These are phyloP conservation scores for Spatulosminthurus flaviceps DNA, from an alignment of 2,888 invertebrate species.

Conservation along the genomic window DNA sequence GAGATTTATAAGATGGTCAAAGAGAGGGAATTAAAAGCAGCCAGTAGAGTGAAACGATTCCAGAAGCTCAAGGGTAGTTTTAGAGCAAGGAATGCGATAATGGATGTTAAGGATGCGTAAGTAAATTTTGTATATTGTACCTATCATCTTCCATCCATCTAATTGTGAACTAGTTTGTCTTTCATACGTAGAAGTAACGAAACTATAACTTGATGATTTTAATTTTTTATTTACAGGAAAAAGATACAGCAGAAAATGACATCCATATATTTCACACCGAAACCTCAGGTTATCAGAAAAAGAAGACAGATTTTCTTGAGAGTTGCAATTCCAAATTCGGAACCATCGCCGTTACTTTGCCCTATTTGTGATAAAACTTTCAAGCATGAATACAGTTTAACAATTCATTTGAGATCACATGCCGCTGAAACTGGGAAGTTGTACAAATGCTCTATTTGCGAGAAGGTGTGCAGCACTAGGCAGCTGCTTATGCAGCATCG, in stretches of 20 bases:
- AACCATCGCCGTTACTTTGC: constrained; percentile 20
- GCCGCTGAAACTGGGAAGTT: constrained; percentile 45
- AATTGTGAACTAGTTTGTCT: no score
- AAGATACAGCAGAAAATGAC: constrained; percentile 52
- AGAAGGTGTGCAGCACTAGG: constrained; percentile 45
- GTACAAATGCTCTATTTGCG: constrained; percentile 51
- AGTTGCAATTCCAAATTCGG: constrained; percentile 37
- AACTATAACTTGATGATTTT: no score
- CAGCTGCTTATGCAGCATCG: constrained; percentile 47
- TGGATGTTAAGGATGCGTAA: constrained; percentile 39
- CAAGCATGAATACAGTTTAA: constrained; percentile 40
- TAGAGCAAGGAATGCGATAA: constrained; percentile 25
- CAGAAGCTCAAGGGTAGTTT: constrained; percentile 49
- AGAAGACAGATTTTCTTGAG: constrained; percentile 45
- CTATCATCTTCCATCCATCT: no score
- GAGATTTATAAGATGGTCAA: constrained; percentile 45
- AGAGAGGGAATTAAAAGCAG: constrained; percentile 41
- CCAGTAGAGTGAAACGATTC: constrained; percentile 41
- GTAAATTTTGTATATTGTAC: no score
- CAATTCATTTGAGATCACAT: constrained; percentile 47
- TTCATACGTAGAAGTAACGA: no score
- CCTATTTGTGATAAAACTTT: constrained; percentile 49
- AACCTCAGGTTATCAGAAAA: constrained; percentile 43
- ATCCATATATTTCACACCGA: constrained; percentile 50
- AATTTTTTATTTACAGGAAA: constrained; percentile 44